Evolutionary conservation across 2,113 vertebrate species (phyloP).

Genomic region (Leucopsar rothschildi): DNA sequence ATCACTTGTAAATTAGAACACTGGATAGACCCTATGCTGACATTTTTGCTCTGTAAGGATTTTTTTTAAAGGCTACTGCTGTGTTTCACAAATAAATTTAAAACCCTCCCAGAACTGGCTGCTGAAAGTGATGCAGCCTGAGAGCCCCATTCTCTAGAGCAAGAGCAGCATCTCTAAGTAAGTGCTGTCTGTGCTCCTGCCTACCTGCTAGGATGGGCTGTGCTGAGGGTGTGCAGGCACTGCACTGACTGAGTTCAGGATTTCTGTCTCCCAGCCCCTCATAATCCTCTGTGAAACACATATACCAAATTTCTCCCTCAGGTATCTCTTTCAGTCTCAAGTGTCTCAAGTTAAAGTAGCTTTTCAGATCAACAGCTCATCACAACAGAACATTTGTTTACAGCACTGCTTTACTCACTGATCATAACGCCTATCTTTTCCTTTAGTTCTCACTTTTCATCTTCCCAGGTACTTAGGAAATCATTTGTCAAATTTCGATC

Average conservation of each 20-base stretch:
- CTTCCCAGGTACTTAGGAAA: neutral
- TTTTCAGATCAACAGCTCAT: neutral
- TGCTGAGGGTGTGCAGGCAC: neutral
- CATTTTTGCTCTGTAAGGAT: neutral
- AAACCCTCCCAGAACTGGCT: neutral
- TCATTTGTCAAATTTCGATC: neutral
- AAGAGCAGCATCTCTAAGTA: neutral
- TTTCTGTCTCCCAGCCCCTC: neutral
- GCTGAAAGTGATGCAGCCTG: neutral
- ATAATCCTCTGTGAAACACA: neutral
- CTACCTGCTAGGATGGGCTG: neutral
- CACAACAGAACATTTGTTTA: neutral
- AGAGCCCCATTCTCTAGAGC: neutral
- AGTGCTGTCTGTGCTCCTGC: neutral
- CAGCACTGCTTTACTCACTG: neutral
- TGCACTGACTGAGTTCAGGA: neutral
- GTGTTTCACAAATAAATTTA: neutral
- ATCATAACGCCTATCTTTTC: neutral
- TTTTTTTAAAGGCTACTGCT: neutral
- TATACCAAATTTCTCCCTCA: neutral
- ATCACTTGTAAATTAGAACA: neutral
- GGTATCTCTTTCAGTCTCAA: neutral
- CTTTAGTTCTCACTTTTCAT: neutral
- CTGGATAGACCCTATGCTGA: neutral
- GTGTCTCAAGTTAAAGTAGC: neutral